These are phyloP conservation scores for Eulemur rubriventer DNA, from an alignment of 2,797 vertebrate species.

Conservation along the genomic window DNA sequence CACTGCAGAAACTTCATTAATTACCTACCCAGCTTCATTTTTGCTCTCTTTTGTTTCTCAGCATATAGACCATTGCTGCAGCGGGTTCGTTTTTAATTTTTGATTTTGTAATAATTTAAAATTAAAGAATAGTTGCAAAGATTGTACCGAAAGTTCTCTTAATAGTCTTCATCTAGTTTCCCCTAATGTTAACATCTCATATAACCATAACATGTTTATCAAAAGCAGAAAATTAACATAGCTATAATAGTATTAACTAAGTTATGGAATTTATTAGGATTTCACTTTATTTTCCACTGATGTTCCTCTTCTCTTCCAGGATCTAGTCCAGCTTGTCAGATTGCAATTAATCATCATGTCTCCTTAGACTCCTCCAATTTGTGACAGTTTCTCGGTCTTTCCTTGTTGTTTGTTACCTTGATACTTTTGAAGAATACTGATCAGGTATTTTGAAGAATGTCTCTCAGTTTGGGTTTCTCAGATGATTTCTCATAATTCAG, in stretches of 20 bases:
- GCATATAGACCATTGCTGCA: not conserved
- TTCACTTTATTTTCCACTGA: not conserved
- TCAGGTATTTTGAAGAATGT: not conserved
- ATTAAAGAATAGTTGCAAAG: not conserved
- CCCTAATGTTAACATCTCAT: not conserved
- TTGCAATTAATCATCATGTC: not conserved
- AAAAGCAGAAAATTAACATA: not conserved
- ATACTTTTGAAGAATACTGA: not conserved
- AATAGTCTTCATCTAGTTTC: not conserved
- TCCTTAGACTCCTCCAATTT: not conserved
- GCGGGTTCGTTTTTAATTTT: too few relatives aligned
- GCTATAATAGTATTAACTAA: not conserved
- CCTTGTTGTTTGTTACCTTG: not conserved
- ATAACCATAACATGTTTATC: not conserved
- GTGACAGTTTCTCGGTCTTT: not conserved
- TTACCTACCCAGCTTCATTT: not conserved
- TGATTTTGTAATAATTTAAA: not conserved
- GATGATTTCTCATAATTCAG: not conserved
- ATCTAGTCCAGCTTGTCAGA: not conserved
- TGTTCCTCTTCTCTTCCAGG: not conserved
- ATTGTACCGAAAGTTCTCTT: not conserved
- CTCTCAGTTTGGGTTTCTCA: not conserved
- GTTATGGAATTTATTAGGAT: not conserved
- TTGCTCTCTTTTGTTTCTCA: not conserved
- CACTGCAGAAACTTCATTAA: not conserved